A percentile compares a stretch with the other conserved stretches of the same genome.
Conservation (phyloP, 2,113 vertebrate species). For the Chloroceryle aenea region DNA sequence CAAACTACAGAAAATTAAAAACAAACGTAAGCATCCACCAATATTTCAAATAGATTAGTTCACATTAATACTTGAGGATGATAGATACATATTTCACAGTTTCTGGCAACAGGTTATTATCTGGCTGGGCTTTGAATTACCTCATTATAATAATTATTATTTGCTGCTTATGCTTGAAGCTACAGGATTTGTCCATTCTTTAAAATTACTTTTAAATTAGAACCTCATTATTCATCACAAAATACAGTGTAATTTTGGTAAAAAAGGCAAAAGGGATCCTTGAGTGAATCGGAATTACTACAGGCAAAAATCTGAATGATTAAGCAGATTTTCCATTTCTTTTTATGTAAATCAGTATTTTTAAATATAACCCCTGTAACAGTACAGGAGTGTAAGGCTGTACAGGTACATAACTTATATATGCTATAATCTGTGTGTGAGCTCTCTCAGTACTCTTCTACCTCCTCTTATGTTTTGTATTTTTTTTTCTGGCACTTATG, state of each 20-base stretch:
- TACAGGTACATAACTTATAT: neutral
- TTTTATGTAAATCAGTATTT: neutral
- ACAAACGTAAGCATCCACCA: neutral
- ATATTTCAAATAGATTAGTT: neutral
- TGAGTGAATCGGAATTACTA: neutral
- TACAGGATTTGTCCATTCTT: neutral
- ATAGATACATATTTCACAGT: neutral
- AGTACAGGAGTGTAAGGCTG: neutral
- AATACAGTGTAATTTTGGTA: neutral
- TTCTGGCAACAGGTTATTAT: neutral
- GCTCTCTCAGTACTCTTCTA: neutral
- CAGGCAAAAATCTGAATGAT: neutral
- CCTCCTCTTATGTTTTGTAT: neutral
- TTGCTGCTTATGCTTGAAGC: neutral
- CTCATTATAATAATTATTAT: neutral
- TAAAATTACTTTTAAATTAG: neutral
- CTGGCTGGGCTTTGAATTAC: neutral
- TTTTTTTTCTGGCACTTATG: neutral
- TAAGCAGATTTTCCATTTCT: neutral
- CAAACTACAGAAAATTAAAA: neutral
- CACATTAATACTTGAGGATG: neutral
- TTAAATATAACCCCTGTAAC: neutral
- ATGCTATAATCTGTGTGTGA: neutral
- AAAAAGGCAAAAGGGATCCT: neutral
- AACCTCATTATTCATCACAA: neutral